A percentile compares a stretch with the other conserved stretches of the same genome.
Evolutionary conservation across 1,140 invertebrate genomes (phyloP).

Genomic region (Bombus consobrinus): DNA sequence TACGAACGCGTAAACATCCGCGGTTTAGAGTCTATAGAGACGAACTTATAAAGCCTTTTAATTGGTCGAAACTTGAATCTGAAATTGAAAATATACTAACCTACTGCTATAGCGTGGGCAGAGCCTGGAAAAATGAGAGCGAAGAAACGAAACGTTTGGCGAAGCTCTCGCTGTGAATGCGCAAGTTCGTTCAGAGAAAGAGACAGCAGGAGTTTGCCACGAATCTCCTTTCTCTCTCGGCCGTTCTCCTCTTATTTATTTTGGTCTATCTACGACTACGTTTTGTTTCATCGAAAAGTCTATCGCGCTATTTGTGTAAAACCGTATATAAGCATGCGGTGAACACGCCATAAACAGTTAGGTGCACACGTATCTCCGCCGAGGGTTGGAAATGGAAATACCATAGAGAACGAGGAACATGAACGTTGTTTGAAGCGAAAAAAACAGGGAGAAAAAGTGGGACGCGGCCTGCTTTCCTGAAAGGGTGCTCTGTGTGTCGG

Average conservation of each 20-base stretch:
- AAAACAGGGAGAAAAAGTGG: slow-evolving; percentile 46
- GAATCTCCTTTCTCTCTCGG: not conserved
- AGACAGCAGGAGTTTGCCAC: not conserved
- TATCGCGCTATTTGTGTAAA: slow-evolving; percentile 28
- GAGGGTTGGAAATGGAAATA: slow-evolving; percentile 27
- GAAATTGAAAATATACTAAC: not conserved
- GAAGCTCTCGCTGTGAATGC: not conserved
- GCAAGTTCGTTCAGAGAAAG: not conserved
- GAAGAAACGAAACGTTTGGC: not conserved
- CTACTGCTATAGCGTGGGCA: too few species aligned
- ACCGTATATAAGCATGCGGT: not conserved
- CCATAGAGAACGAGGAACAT: slow-evolving; percentile 1
- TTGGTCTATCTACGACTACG: not conserved
- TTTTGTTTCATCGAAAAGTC: not conserved
- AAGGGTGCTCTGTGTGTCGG: slow-evolving; percentile 55
- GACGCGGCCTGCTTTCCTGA: slow-evolving; percentile 58
- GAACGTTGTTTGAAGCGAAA: slow-evolving; percentile 11
- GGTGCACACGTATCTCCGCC: not conserved
- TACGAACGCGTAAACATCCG: too few species aligned
- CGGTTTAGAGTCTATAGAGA: too few species aligned
- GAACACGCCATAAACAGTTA: slow-evolving; percentile 4
- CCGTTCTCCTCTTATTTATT: not conserved
- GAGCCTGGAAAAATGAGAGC: not conserved
- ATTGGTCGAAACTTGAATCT: too few species aligned
- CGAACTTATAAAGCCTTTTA: too few species aligned